Evolutionary conservation across 2,888 invertebrate genomes (phyloP), one percentile per base, ranked within the genome.

Genomic region (Aphelenchoides bicaudatus): DNA sequence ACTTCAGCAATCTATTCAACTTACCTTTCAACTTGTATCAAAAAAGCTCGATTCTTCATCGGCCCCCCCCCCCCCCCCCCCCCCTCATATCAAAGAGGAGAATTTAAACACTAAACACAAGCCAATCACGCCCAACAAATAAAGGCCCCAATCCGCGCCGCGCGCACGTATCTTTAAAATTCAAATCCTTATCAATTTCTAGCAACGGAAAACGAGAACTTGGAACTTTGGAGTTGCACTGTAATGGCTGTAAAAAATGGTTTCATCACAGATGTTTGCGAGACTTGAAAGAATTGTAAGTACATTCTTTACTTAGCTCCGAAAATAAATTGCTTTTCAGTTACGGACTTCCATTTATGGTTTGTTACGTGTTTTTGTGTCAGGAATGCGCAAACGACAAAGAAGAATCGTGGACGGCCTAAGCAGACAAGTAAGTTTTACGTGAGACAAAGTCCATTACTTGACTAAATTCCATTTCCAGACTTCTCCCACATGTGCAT

Each of bases 401-500:
- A 28, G 39, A 54, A 21, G 75, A 75, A 58, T 63, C 66, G 6
- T 75, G 75, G 75, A 56, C 61, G 8, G 59, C 71, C 1, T n/a
- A 74, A 71, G 31, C 71, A 72, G 63, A 68, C 74, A 10, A 72
- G 74, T 74, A 16, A 56, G 69, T 63, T 53, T 46, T 43, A 39
- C 16, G 1, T n/a, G n/a, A n/a, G n/a, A n/a, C n/a, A n/a, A n/a
- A n/a, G n/a, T n/a, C n/a, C n/a, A 8, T 19, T 6, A 28, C 6
- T 57, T 21, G 48, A 56, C 1, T 19, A 52, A 13, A 34, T n/a
- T 34, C 13, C 34, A 13, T 34, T 63, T 71, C 28, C 62, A 65
- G 78, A 73, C 58, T 74, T 78, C 54, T 62, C 68, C 2, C 76
- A 78, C 55, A 78, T 78, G 78, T 70, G 71, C 50, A 67, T 78